Percentiles rank a stretch among this genome's conserved stretches.
These are phyloP conservation scores for Sabatieria punctata DNA, from an alignment of 2,888 invertebrate species.

Conservation along the genomic window DNA sequence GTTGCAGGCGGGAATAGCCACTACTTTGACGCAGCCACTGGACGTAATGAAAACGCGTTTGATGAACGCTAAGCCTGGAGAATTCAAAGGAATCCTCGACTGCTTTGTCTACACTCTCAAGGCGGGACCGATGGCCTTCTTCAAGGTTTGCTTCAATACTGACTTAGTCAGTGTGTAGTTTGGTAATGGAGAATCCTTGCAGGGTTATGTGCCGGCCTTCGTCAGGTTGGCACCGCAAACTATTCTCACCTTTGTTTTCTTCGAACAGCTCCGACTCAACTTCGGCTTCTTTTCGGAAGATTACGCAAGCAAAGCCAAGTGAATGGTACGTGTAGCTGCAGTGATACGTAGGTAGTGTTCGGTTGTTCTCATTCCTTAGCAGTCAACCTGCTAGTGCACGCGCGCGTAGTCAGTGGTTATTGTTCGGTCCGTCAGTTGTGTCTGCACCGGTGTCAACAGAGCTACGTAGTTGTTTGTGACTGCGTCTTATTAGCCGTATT, in stretches of 20 bases:
- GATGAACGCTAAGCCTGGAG: conserved; percentile 91
- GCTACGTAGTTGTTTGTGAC: too few species aligned
- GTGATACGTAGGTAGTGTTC: too few species aligned
- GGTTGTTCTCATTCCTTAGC: too few species aligned
- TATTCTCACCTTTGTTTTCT: conserved; percentile 79
- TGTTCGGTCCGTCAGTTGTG: too few species aligned
- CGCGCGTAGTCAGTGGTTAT: too few species aligned
- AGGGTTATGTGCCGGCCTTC: conserved; percentile 88
- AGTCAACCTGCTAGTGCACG: too few species aligned
- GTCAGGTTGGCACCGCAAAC: conserved; percentile 91
- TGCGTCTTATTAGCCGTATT: too few species aligned
- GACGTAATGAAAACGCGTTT: conserved; percentile 92
- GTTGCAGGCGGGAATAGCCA: conserved; percentile 65
- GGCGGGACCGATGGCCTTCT: conserved; percentile 77
- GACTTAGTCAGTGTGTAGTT: background rate
- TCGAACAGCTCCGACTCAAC: conserved; percentile 74
- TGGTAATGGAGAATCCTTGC: conserved; percentile 9
- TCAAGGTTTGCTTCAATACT: conserved; percentile 45
- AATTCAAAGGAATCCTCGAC: conserved; percentile 54
- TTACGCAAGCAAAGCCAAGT: too few species aligned
- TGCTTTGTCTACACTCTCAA: conserved; percentile 65
- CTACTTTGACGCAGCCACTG: conserved; percentile 82
- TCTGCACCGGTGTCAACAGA: too few species aligned
- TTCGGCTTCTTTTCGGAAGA: conserved; percentile 42
- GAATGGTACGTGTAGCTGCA: too few species aligned